Evolutionary conservation across 2,888 invertebrate species (phyloP), one percentile per base, ranked within the genome.

Genomic region (Panopea generosa): DNA sequence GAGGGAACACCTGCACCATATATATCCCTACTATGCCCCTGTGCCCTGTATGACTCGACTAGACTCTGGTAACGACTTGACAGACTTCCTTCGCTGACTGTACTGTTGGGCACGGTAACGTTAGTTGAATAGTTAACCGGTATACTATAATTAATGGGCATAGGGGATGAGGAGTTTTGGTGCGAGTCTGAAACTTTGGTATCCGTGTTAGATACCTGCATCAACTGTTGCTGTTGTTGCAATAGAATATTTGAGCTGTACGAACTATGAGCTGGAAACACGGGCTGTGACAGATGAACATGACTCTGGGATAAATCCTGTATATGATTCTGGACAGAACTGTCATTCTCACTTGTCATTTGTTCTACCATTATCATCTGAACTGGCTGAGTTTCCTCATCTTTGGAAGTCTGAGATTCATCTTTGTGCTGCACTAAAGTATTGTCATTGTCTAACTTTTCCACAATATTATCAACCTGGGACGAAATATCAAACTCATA

Each of bases 121-220:
- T 7, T 61, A 11, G 53, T 16, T n/a, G 43, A 52, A 40, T 55
- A 75, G 49, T 47, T 49, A 1, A 40, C 18, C n/a, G 68, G 74
- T 9, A 74, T 18, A 38, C 74, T 74, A 29, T 74, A 74, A 38
- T 74, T 74, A 4, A 75, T 45, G 24, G 75, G 69, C 38, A 70
- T 33, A 11, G 66, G 24, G 1, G 65, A 47, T 29, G 71, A 52
- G 22, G 43, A 40, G n/a, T 11, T 22, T 16, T 40, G n/a, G 9
- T 9, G n/a, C 6, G 20, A 6, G 16, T 16, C 45, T 6, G 45
- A 20, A 4, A 20, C 6, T 38, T 33, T 38, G 1, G 7, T 7
- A 1, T 11, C 22, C 2, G 33, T 9, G 45, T 16, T 18, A 4
- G 45, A 20, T 6, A n/a, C 45, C 16, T 45, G 45, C 20, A 20